Evolutionary conservation across 1,140 invertebrate species (phyloP).

Genomic region (Drosophila erecta): DNA sequence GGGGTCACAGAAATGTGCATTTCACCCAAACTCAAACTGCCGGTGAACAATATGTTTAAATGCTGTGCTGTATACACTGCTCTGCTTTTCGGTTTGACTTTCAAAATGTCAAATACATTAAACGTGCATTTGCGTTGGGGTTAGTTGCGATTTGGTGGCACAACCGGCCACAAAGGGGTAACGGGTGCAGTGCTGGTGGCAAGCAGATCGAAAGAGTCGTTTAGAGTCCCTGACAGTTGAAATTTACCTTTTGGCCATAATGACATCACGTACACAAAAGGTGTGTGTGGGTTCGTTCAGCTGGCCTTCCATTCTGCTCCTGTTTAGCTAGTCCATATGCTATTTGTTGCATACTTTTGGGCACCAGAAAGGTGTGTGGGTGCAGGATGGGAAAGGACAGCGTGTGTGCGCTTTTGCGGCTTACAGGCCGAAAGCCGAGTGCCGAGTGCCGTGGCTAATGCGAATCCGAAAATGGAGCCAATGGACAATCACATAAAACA

Average conservation of each 20-base stretch:
- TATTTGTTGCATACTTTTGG: conserved; percentile 69
- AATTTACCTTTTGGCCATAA: conserved; percentile 82
- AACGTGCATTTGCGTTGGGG: conserved; percentile 75
- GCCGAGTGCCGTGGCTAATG: conserved; percentile 69
- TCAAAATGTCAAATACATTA: conserved; percentile 82
- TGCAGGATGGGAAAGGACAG: neutral
- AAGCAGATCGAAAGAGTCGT: conserved; percentile 65
- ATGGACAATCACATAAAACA: conserved; percentile 82
- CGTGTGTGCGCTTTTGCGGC: conserved; percentile 57
- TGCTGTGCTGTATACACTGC: conserved; percentile 41
- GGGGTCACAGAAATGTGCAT: conserved; percentile 5
- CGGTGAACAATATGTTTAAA: conserved; percentile 63
- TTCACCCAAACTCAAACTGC: neutral
- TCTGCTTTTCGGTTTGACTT: conserved; percentile 76
- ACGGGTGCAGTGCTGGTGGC: neutral
- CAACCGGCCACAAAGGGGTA: conserved; percentile 58
- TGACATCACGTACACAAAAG: conserved; percentile 81
- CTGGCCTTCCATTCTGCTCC: neutral
- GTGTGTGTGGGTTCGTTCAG: conserved; percentile 51
- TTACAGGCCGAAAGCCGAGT: conserved; percentile 53
- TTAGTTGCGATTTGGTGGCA: conserved; percentile 74
- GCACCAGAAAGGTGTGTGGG: neutral
- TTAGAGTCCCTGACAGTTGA: conserved; percentile 77
- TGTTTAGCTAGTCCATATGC: conserved; percentile 61
- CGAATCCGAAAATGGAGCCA: conserved; percentile 76